Evolutionary conservation across 1,140 invertebrate genomes (phyloP), one percentile per base, ranked within the genome.

Genomic region (Amphibalanus amphitrite): DNA sequence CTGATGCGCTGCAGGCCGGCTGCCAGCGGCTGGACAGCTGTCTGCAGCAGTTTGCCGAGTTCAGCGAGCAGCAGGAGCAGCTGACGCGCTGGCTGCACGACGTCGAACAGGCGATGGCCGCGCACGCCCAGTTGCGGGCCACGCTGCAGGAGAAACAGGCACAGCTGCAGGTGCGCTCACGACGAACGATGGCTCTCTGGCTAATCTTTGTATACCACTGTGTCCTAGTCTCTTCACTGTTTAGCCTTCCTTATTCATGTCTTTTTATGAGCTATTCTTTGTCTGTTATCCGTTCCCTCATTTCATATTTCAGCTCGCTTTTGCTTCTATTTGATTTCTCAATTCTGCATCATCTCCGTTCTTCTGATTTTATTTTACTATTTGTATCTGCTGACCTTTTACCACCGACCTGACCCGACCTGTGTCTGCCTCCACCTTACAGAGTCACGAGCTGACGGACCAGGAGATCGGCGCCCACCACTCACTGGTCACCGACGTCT

Each of bases 391-490:
- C 4, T 28, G 30, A 70, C 28, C 4, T 70, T 8, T 70, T 3
- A 28, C 30, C 29, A n/a, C 3, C 47, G 68, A 70, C 71, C 33
- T 38, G 33, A n/a, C n/a, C n/a, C 15, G 33, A 38, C 33, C 33
- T 38, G 33, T 38, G 33, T 6, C 33, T 17, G 1, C 29, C 23
- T 1, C 20, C 6, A 72, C 59, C n/a, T 13, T 74, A 20, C 47
- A 96, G 79, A 95, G 94, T 77, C 93, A 96, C 78, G 92, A 92
- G 80, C 89, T 97, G 47, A 89, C 95, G 80, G 92, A 97, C 77
- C 93, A 97, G 80, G 94, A 97, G 81, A 95, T 98, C 69, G 88
- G 91, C 81, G 92, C 91, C 0, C 92, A 96, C 82, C 91, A 93
- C 78, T 85, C 88, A 69, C 80, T 96, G 0, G 89, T 97, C 0